A percentile compares a stretch with the other conserved stretches of the same genome.
Conservation (phyloP, 2,888 invertebrate genomes). For the Macrosoma leucophasiata region DNA sequence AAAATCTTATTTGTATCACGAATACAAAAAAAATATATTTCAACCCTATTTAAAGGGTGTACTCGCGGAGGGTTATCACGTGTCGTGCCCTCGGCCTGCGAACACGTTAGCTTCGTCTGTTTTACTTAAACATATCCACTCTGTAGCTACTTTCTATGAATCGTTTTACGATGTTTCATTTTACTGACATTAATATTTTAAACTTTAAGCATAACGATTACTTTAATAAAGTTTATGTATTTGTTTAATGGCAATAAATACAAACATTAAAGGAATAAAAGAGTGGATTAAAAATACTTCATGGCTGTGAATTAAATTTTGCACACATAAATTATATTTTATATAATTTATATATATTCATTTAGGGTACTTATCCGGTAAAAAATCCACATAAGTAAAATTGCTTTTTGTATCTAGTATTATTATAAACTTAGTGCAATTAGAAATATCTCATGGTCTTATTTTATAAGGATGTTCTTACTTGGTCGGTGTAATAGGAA, state of each 20-base stretch:
- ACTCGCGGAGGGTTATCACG: neutral
- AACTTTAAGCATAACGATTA: too few relatives aligned
- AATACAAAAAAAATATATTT: conserved; percentile 8
- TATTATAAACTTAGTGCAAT: too few relatives aligned
- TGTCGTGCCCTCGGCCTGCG: conserved; percentile 4
- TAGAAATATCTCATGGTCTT: too few relatives aligned
- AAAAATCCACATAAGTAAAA: neutral
- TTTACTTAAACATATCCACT: conserved; percentile 3
- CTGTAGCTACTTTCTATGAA: too few relatives aligned
- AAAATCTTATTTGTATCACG: neutral
- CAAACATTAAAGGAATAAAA: neutral
- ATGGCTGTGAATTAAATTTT: neutral
- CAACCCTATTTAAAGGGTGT: conserved; percentile 12
- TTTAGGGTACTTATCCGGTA: too few relatives aligned
- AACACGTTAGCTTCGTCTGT: conserved; percentile 2
- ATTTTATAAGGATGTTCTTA: conserved; percentile 8
- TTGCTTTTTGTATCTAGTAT: too few relatives aligned
- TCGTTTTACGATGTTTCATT: too few relatives aligned
- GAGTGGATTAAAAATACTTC: neutral
- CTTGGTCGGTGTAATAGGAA: too few relatives aligned
- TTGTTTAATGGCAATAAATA: too few relatives aligned
- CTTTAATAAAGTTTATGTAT: too few relatives aligned
- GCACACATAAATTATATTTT: conserved; percentile 1
- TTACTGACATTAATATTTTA: too few relatives aligned
- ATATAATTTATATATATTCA: too few relatives aligned